A percentile compares a stretch with the other conserved stretches of the same genome.
phyloP scores from a whole-genome alignment of 2,888 invertebrate species.

The Siphlonurus alternatus region DNA sequence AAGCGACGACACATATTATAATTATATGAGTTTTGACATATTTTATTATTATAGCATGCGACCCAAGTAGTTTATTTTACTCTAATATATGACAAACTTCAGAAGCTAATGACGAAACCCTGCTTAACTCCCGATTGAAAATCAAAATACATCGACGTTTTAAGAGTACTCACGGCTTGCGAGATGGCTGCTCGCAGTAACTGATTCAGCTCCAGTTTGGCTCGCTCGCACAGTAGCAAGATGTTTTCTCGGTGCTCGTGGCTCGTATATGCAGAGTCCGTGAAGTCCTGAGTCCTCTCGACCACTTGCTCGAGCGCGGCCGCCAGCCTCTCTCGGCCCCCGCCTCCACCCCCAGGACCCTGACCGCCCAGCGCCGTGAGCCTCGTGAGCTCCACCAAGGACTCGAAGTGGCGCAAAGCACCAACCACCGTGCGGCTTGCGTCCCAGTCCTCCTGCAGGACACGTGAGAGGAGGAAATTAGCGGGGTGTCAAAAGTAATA shows the following conservation, averaged over 20 bases:
- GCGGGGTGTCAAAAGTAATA: no score
- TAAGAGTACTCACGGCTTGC: conserved; percentile 20
- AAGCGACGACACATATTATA: no score
- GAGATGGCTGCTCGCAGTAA: conserved; percentile 63
- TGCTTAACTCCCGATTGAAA: no score
- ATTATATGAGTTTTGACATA: no score
- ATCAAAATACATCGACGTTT: no score
- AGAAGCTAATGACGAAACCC: no score
- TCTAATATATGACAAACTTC: no score
- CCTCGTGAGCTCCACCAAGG: conserved; percentile 70
- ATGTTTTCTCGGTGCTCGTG: conserved; percentile 95
- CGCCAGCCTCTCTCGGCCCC: conserved; percentile 58
- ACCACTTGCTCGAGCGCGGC: conserved; percentile 77
- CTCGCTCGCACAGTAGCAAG: conserved; percentile 66
- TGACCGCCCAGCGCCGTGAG: conserved; percentile 41
- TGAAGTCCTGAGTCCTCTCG: conserved; percentile 95
- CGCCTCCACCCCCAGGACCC: conserved; percentile 6
- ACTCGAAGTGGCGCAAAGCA: conserved; percentile 68
- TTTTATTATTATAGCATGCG: no score
- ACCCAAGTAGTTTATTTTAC: no score
- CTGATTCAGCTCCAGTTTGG: conserved; percentile 81
- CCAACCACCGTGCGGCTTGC: conserved; percentile 55
- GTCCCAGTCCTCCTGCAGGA: conserved; percentile 42
- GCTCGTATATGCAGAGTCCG: conserved; percentile 96
- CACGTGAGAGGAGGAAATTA: no score